Conservation (phyloP, 2,113 vertebrate species). For the Tetrax tetrax region DNA sequence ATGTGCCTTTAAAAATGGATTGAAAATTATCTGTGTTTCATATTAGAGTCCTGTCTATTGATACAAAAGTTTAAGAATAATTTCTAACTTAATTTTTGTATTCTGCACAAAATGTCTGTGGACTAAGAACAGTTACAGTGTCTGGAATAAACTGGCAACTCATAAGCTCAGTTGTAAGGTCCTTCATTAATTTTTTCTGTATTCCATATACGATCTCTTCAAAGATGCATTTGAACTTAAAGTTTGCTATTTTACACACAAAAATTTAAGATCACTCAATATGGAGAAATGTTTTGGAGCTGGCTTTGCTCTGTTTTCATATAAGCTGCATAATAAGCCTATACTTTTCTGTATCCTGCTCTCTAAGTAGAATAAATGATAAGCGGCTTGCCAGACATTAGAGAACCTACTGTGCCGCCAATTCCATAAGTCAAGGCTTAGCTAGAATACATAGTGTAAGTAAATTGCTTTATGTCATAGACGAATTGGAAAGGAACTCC, state of each 20-base stretch:
- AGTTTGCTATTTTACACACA: neutral
- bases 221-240: neutral
- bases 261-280: neutral
- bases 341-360: neutral
- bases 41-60: neutral
- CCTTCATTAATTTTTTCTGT: neutral
- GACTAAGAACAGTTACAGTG: neutral
- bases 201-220: neutral
- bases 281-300: neutral
- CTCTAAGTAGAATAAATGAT: neutral
- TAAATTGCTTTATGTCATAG: neutral
- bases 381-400: neutral
- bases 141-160: neutral
- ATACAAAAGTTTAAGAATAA: neutral
- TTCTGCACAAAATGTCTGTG: neutral
- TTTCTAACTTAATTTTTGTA: neutral
- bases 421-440: neutral
- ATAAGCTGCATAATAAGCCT: neutral
- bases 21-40: neutral
- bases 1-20: neutral
- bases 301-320: neutral
- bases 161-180: neutral
- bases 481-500: neutral
- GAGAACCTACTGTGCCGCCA: neutral
- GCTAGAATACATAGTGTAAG: neutral